Base-by-base conservation (phyloP, 2,797 vertebrate species). In the Enteromius trimaculatus region DNA sequence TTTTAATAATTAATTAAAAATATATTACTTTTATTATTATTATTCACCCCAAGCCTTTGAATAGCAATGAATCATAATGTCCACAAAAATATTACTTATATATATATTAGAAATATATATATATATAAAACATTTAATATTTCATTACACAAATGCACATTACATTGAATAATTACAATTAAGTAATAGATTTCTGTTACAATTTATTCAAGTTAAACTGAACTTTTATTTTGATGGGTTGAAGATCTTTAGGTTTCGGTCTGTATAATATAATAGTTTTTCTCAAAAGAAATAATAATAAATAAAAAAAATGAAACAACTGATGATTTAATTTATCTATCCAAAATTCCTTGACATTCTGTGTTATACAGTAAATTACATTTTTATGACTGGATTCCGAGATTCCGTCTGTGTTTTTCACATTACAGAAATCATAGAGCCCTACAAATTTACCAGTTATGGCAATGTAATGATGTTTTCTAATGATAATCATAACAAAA, bases 401-500 rank as follows among this genome's bases (percentile, higher is more conserved):
- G 9, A n/a, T n/a, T n/a, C n/a, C 0, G 21, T 58, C 10, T 58
- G 55, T 55, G 51, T 58, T 58, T 23, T 58, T n/a, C n/a, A 23
- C 55, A 11, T 23, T 1, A n/a, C 55, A 23, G 9, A 58, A 58
- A 58, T 58, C 55, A 58, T 5, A 58, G 55, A n/a, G 9, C 55
- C 55, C 53, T 58, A 23, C 23, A 62, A 29, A 62, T n/a, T 37
- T 75, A 3, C 49, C 21, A 55, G 55, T 31, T 34, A 75, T 37
- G 26, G 0, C 31, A 16, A 29, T 44, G 21, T 42, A 29, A 42
- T 77, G 9, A 42, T 62, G 75, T 44, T 77, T 58, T 55, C 51
- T 62, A 77, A 44, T 77, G 37, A 60, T 44, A 76, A 58, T 39
- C n/a, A 42, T 44, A 29, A 65, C 60, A 65, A 49, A 78, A 66